Percentiles rank a stretch among this genome's conserved stretches.
Evolutionary conservation across 2,888 invertebrate species (phyloP).

Genomic region (Amblyteles armatorius): DNA sequence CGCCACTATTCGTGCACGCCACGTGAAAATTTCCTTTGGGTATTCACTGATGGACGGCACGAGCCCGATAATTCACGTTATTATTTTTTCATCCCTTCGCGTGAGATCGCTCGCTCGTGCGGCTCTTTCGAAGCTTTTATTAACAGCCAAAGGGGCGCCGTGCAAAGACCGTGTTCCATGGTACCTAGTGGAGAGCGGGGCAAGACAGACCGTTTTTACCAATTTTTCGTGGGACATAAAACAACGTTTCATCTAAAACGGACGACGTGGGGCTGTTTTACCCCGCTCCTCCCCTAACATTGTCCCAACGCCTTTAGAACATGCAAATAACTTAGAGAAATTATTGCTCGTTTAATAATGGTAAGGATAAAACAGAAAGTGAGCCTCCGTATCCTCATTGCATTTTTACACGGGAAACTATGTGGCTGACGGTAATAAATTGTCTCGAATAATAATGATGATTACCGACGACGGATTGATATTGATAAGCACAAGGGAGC

Average conservation of each 20-base stretch:
- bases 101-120: constrained; percentile 1
- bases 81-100: constrained; percentile 59
- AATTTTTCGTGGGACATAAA: no score
- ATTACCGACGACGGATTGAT: background rate
- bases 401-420: background rate
- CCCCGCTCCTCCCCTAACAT: background rate
- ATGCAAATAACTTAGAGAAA: background rate
- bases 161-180: constrained; percentile 5
- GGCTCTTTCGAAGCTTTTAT: constrained; percentile 20
- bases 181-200: background rate
- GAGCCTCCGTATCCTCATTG: constrained; percentile 10
- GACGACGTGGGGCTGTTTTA: background rate
- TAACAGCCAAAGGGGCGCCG: background rate
- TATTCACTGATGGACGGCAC: constrained; percentile 64
- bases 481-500: background rate
- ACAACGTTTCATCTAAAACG: background rate
- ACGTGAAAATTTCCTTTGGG: constrained; percentile 68
- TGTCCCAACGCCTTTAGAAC: background rate
- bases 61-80: constrained; percentile 20
- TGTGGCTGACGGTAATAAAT: background rate
- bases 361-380: background rate
- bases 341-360: background rate
- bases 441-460: background rate
- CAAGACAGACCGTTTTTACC: no score
- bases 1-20: constrained; percentile 62